Evolutionary conservation across 1,140 invertebrate genomes (phyloP).

Genomic region (Ceratitis capitata): DNA sequence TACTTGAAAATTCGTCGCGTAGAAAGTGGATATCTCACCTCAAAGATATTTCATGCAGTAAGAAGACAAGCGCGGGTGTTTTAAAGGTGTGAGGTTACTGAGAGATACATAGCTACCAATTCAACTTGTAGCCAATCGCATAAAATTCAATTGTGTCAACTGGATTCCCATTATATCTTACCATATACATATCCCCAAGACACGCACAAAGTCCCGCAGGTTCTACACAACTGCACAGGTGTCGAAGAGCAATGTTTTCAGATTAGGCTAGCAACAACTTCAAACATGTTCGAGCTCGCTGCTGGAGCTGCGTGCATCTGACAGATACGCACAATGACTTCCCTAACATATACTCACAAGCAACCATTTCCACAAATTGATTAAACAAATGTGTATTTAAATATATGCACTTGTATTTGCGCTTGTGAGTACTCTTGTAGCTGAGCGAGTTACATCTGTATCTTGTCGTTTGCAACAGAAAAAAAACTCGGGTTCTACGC

Average conservation of each 20-base stretch:
- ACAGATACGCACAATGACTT: not conserved
- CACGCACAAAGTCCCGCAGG: not conserved
- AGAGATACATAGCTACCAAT: too few relatives aligned
- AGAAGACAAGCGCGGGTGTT: too few relatives aligned
- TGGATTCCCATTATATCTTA: too few relatives aligned
- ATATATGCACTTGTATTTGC: not conserved
- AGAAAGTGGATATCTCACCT: too few relatives aligned
- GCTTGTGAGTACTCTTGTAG: not conserved
- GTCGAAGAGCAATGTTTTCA: not conserved
- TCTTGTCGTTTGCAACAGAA: not conserved
- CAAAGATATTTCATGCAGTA: too few relatives aligned
- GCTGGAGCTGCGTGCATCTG: not conserved
- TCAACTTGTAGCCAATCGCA: too few relatives aligned
- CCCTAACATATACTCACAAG: not conserved
- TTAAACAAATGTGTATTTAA: not conserved
- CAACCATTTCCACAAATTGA: not conserved
- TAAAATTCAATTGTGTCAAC: too few relatives aligned
- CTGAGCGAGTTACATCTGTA: constrained; percentile 4
- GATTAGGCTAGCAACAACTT: not conserved
- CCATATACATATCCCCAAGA: too few relatives aligned
- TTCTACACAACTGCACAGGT: not conserved
- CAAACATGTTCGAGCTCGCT: not conserved
- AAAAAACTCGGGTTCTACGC: not conserved
- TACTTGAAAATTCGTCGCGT: too few relatives aligned
- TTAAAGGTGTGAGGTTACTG: too few relatives aligned